Evolutionary conservation across 2,888 invertebrate genomes (phyloP), one percentile per base, ranked within the genome.

Genomic region (Amphipoea lucens): DNA sequence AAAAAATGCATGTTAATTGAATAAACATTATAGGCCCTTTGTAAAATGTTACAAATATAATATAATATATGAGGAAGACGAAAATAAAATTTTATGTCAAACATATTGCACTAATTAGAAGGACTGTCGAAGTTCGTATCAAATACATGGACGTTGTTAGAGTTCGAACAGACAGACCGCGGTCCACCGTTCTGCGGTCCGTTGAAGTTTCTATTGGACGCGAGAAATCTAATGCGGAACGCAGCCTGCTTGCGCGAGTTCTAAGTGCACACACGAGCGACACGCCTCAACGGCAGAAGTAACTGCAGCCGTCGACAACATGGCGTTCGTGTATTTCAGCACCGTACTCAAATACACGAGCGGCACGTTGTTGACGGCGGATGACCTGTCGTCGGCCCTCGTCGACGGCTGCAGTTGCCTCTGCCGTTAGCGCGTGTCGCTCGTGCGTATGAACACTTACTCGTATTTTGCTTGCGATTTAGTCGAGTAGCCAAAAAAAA

Each of bases 1-100:
- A 91, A 54, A 92, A 94, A 94, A 94, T 93, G 93, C 93, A 92
- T 90, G 91, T 91, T 92, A 89, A 90, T 92, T 88, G 88, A 90
- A 90, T 90, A 93, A 89, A 89, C 89, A 87, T 87, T 78, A 90
- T 93, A 93, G 94, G 94, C 94, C 93, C 88, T 92, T 91, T 91
- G 90, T 90, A 91, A 91, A 90, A 88, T 86, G 83, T 90, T 92
- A 92, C 88, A 91, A 90, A 90, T 91, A 91, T 90, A 90, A 84
- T 83, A 88, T 89, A 86, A 88, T 88, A 88, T 88, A 48, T 73
- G 87, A 92, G 94, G 94, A 94, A 94, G 94, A 94, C 94, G 87
- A 93, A 93, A 89, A 82, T 89, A 89, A 88, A 85, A 75, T 84
- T 85, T 84, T 69, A 86, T 87, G 90, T 92, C 90, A 90, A 91